Evolutionary conservation across 2,113 vertebrate species (phyloP), one percentile per base, ranked within the genome.

Genomic region (Probosciger aterrimus): DNA sequence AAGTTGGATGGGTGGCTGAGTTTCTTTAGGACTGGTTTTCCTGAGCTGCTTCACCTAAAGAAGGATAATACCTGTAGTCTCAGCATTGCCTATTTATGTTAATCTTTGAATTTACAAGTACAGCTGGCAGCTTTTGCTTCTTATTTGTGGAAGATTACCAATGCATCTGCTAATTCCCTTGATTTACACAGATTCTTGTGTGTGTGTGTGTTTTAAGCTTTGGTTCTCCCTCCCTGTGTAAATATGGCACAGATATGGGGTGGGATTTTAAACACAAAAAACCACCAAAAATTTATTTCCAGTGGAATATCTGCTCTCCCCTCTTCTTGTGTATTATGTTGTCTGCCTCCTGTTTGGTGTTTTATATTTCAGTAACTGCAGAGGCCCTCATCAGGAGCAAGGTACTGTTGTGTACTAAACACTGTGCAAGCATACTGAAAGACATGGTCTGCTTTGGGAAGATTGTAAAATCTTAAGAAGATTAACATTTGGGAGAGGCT

Each of bases 61-160:
- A 75, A 79, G 3, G 24, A 39, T 63, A 86, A 52, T 50, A 86
- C 41, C 35, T 69, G 37, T 69, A n/a, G 62, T 60, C 44, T 80
- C 49, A 39, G 33, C 20, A 4, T 35, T 87, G 57, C 71, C 65
- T 92, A 37, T 80, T 87, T 59, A 35, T 52, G 46, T 64, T 93
- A 81, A 83, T 92, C 25, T 85, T 92, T 71, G 82, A 81, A 80
- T 95, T 92, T 69, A 55, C 46, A 82, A 76, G 63, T 76, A 44
- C 67, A 94, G 50, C 70, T 92, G 90, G 47, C 47, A 73, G 59
- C 10, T 10, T 92, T 86, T 90, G 27, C 78, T 90, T 93, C 78
- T 88, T 87, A 57, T 83, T 95, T 89, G 68, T 67, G 57, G 57
- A 90, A 92, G 89, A 87, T 90, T 90, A 77, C 35, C 52, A 47